Percentiles rank a stretch among this genome's conserved stretches.
Conservation (phyloP, 2,888 invertebrate species). For the Osmoderma eremita region DNA sequence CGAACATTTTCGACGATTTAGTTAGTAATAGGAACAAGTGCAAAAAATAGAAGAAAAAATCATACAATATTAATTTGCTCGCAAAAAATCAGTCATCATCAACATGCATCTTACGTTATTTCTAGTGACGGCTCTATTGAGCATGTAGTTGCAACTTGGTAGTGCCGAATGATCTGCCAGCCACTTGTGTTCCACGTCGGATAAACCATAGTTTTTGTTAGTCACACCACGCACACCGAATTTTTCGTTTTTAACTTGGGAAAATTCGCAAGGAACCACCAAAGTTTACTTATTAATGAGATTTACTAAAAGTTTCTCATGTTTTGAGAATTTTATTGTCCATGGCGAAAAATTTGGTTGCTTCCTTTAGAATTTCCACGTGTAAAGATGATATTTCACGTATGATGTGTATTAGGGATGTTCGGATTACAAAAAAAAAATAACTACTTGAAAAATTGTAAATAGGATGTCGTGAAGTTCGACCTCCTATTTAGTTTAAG, state of each 20-base stretch:
- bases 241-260: slow-evolving; percentile 2
- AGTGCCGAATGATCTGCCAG: slow-evolving; percentile 80
- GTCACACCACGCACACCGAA: slow-evolving; percentile 43
- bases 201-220: slow-evolving; percentile 48
- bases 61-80: too few species aligned
- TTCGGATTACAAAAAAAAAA: too few species aligned
- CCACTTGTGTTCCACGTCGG: slow-evolving; percentile 64
- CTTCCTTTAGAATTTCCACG: too few species aligned
- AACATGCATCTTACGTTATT: slow-evolving; percentile 69
- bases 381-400: slow-evolving; percentile 31
- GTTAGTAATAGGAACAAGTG: slow-evolving; percentile 11
- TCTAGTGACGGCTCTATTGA: slow-evolving; percentile 75
- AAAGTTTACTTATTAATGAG: neutral
- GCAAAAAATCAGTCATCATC: neutral
- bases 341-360: neutral
- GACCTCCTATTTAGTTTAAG: too few species aligned
- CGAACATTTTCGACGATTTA: neutral
- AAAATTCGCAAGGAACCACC: neutral
- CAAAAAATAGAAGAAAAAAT: slow-evolving; percentile 8
- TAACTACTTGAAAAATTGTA: too few species aligned
- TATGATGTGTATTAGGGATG: slow-evolving; percentile 24
- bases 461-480: too few species aligned
- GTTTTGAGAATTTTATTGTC: slow-evolving; percentile 8
- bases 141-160: slow-evolving; percentile 74
- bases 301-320: neutral